Percentiles rank a stretch among this genome's conserved stretches.
phyloP scores from a whole-genome alignment of 2,888 invertebrate genomes.

The Deroplatys truncata region DNA sequence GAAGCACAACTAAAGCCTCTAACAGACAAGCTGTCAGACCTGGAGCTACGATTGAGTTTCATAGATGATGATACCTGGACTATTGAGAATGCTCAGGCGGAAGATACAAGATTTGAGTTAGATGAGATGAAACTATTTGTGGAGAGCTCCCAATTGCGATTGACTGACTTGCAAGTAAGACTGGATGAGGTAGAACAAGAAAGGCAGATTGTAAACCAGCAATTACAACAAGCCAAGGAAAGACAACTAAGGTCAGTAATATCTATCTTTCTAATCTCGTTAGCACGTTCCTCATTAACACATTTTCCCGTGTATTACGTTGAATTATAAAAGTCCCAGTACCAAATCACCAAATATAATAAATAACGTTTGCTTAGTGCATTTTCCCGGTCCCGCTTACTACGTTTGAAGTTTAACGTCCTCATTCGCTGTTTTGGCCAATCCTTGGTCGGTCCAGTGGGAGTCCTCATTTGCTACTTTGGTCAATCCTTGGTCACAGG shows the following conservation, averaged over 20 bases:
- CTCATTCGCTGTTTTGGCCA: too few species aligned
- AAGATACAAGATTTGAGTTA: background rate
- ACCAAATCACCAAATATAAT: too few species aligned
- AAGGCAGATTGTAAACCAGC: background rate
- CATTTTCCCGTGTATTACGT: too few species aligned
- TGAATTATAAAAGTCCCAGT: too few species aligned
- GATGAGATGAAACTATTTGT: background rate
- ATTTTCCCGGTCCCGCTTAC: too few species aligned
- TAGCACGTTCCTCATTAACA: too few species aligned
- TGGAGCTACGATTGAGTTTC: background rate
- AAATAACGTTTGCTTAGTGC: too few species aligned
- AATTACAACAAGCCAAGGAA: background rate
- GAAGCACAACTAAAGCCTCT: background rate
- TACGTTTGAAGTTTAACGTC: too few species aligned
- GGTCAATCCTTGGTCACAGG: too few species aligned
- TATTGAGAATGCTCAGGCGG: background rate
- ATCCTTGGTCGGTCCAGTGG: too few species aligned
- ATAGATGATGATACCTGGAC: background rate
- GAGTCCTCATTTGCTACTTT: too few species aligned
- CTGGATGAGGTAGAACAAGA: background rate
- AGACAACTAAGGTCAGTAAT: background rate
- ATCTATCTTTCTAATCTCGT: too few species aligned
- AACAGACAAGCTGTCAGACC: background rate
- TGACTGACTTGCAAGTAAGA: background rate
- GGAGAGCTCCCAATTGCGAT: conserved; percentile 13